Base-by-base conservation (phyloP, 2,113 vertebrate species). In the Penelope pileata region DNA sequence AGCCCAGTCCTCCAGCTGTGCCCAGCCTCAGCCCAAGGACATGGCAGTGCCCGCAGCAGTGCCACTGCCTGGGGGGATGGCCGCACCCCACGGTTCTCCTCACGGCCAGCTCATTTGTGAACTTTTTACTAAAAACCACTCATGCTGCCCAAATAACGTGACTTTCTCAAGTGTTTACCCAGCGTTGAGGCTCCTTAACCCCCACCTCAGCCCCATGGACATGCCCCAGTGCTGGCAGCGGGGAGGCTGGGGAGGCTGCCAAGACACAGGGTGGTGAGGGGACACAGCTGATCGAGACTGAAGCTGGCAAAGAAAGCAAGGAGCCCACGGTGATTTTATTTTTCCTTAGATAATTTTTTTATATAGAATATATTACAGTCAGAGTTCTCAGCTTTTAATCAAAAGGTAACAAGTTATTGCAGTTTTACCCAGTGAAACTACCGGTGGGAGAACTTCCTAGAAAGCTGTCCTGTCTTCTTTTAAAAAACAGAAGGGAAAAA, bases 361-460 rank as follows among this genome's bases (percentile, higher is more conserved):
- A 93, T 96, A 97, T 94, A 97, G 97, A 97, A 96, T 96, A 96
- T 95, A 85, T 95, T 97, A 94, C 91, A 97, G 95, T 97, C 85
- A 95, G 96, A 96, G 82, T 97, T 95, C 91, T 96, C 94, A 86
- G 94, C 95, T 98, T 96, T 97, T 96, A 97, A 94, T 97, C 96
- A 90, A 96, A 97, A 98, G 88, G 54, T 96, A 95, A 96, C 97
- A 97, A 96, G 92, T 98, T 98, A 98, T 96, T 98, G 98, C 98
- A 95, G 59, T 92, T 95, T 94, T 94, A 96, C 85, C 96, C 96
- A 95, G 34, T 93, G 95, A 96, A 87, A 92, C 92, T 95, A 96
- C 88, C 63, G 6, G 91, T 95, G 81, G 90, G 91, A 89, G 92
- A 97, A 91, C 96, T 86, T 96, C 97, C 94, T 97, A 97, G 96